A percentile compares a stretch with the other conserved stretches of the same genome.
These are phyloP conservation scores for Lysiphlebus fabarum DNA, from an alignment of 1,140 invertebrate species.

Conservation along the genomic window DNA sequence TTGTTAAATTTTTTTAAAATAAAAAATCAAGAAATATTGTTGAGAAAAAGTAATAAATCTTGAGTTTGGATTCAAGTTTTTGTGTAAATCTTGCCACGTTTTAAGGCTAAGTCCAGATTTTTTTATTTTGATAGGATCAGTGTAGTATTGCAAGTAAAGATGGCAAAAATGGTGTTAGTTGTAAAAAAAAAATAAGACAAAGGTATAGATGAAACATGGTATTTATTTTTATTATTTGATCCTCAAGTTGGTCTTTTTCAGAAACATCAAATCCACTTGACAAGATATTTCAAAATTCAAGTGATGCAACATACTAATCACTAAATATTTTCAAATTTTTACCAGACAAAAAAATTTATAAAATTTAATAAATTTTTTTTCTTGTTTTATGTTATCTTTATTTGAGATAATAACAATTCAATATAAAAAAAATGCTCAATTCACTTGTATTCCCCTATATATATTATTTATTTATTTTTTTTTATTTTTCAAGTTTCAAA, in stretches of 20 bases:
- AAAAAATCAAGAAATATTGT: conserved; percentile 11
- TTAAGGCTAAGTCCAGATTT: conserved; percentile 53
- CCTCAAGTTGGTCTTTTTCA: neutral
- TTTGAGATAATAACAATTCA: no score
- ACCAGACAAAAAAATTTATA: no score
- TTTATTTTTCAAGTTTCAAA: no score
- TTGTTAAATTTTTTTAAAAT: neutral
- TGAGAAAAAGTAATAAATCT: conserved; percentile 45
- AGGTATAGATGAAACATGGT: neutral
- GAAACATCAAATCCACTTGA: conserved; percentile 24
- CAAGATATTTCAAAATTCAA: conserved; percentile 18
- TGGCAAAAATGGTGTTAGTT: conserved; percentile 4
- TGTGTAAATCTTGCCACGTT: conserved; percentile 55
- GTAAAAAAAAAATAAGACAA: conserved; percentile 4
- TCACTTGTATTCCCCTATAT: no score
- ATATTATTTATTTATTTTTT: no score
- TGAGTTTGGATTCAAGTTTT: conserved; percentile 50
- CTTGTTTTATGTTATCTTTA: no score
- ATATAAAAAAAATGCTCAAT: no score
- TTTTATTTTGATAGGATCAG: conserved; percentile 49
- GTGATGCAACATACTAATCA: neutral
- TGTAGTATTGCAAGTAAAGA: conserved; percentile 28
- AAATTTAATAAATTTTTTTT: no score
- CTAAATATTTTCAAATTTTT: no score
- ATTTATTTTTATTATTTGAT: no score